Conservation (phyloP, 2,888 invertebrate genomes). For the Scelioninae gen. 1 region DNA sequence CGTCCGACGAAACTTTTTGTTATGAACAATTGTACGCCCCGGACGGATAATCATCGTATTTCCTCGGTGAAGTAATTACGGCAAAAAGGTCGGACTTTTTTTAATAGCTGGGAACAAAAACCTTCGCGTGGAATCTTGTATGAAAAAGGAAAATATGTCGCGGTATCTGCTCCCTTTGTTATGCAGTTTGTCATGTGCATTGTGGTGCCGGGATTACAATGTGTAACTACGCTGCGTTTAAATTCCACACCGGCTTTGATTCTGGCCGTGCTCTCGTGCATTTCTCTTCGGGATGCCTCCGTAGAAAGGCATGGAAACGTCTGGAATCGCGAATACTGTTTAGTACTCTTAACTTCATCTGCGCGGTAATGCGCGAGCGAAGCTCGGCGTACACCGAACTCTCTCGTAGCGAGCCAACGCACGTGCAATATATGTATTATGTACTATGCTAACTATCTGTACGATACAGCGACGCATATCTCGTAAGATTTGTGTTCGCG, state of each 20-base stretch:
- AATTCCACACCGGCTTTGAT: conserved; percentile 61
- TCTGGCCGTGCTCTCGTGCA: conserved; percentile 48
- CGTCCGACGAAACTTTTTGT: no score
- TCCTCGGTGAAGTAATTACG: conserved; percentile 40
- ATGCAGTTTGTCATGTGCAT: conserved; percentile 57
- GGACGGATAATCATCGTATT: no score
- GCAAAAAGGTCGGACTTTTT: conserved; percentile 38
- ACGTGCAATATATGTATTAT: conserved; percentile 48
- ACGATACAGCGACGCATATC: conserved; percentile 28
- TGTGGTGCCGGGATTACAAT: conserved; percentile 59
- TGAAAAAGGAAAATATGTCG: conserved; percentile 29
- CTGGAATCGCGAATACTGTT: conserved; percentile 62
- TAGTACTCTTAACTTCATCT: conserved; percentile 67
- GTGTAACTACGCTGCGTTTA: conserved; percentile 60
- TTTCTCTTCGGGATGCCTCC: conserved; percentile 68
- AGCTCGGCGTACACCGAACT: conserved; percentile 56
- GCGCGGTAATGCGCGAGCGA: conserved; percentile 45
- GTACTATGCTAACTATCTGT: conserved; percentile 37
- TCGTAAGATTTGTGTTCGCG: conserved; percentile 27
- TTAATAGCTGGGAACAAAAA: conserved; percentile 29
- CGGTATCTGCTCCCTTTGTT: conserved; percentile 38
- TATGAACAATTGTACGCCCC: no score
- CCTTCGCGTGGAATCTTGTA: conserved; percentile 35
- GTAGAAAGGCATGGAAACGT: conserved; percentile 71
- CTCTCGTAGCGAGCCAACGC: conserved; percentile 43